Evolutionary conservation across 1,140 invertebrate species (phyloP).

Genomic region (Pseudachorutes palmiensis): DNA sequence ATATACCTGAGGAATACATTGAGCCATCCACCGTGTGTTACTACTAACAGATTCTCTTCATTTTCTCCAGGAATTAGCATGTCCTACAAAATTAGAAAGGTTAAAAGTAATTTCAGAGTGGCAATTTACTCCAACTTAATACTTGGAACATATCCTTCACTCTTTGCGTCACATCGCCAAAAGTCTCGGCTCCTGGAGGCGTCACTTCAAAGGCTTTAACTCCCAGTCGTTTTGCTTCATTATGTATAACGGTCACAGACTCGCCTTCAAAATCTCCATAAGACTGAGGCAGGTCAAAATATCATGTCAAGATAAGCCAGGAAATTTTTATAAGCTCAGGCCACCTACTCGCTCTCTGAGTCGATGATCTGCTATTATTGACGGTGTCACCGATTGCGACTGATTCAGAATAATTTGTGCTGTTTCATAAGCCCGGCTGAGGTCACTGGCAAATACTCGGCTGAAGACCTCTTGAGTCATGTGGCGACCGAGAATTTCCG

Average conservation of each 20-base stretch:
- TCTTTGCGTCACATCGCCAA: slow-evolving; percentile 14
- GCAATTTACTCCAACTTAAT: no score
- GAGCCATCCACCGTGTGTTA: slow-evolving; percentile 31
- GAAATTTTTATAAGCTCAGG: background rate
- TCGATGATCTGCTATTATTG: slow-evolving; percentile 1
- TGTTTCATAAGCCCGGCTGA: slow-evolving; percentile 26
- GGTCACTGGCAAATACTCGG: slow-evolving; percentile 22
- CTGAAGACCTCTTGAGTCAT: slow-evolving; percentile 17
- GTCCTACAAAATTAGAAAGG: background rate
- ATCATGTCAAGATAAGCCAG: background rate
- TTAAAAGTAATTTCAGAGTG: no score
- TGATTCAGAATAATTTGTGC: slow-evolving; percentile 23
- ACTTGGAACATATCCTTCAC: slow-evolving; percentile 15
- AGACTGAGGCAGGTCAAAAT: slow-evolving; percentile 13
- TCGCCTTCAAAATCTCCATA: slow-evolving; percentile 31
- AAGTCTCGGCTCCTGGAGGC: slow-evolving; percentile 28
- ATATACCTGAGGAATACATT: slow-evolving; percentile 18
- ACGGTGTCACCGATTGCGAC: slow-evolving; percentile 3
- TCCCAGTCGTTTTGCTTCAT: slow-evolving; percentile 24
- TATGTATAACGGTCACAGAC: background rate
- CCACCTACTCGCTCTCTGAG: slow-evolving; percentile 29
- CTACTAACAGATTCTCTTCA: slow-evolving; percentile 23
- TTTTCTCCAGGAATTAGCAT: background rate
- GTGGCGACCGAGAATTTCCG: slow-evolving; percentile 24
- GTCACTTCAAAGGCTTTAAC: slow-evolving; percentile 11